Base-by-base conservation (phyloP, 2,113 vertebrate species). In the Colius striatus region DNA sequence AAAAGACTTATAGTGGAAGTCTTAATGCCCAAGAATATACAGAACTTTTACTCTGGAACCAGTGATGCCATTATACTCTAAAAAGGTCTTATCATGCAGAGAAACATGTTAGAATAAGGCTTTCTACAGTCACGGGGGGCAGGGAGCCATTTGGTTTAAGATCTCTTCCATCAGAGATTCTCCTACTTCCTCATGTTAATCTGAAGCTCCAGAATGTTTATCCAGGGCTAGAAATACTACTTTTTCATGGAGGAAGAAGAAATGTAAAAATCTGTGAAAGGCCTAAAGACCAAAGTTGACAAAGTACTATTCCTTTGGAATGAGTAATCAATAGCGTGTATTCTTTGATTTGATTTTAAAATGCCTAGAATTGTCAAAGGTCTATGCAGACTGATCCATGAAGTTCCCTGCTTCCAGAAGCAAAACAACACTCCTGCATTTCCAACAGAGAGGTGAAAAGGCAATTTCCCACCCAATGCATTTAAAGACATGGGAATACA, bases 61-160 rank as follows among this genome's bases (percentile, higher is more conserved):
- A 27, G 27, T 29, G 30, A 30, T 54, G 13, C 38, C 58, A 5
- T 41, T 38, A 32, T 3, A 3, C 38, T 62, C 1, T 3, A 29
- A 34, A 85, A 75, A 57, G 16, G 6, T 65, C 19, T 62, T 43
- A 73, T 11, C 47, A 12, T 13, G 5, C 18, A 36, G 16, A 30
- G 23, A 47, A 19, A 6, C 26, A 9, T 17, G 8, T 75, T 41
- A 55, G 25, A 84, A 11, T 36, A 50, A 51, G 32, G 5, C 34
- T 87, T 81, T 60, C 14, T 60, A 26, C 20, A 18, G 1, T 58
- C 45, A n/a, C 0, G 0, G 53, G 5, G 2, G 4, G 38, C 12
- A 12, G 3, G 18, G 27, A 67, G 18, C 11, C 3, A 4, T 78
- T 51, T 81, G 65, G 57, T 63, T 74, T 84, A 55, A 61, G 57